Conservation (phyloP, 2,113 vertebrate genomes). For the Nematolebias whitei region DNA sequence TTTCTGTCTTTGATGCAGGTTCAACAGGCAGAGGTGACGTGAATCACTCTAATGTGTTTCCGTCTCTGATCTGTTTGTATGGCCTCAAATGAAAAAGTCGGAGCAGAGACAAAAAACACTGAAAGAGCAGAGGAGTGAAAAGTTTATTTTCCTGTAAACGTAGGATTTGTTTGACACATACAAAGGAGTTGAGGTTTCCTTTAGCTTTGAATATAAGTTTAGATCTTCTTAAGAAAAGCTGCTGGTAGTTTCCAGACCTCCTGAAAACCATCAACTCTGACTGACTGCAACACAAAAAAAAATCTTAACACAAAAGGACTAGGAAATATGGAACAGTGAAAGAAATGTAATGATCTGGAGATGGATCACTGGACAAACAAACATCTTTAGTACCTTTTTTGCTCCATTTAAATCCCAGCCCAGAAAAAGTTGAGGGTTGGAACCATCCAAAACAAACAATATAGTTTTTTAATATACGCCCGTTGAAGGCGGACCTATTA, state of each 20-base stretch:
- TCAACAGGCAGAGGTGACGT: slow-evolving; percentile 49
- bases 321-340: slow-evolving; percentile 24
- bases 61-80: slow-evolving; percentile 64
- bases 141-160: slow-evolving; percentile 57
- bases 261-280: too few relatives aligned
- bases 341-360: not conserved
- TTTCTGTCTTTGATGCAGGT: slow-evolving; percentile 50
- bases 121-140: slow-evolving; percentile 11
- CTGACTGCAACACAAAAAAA: too few relatives aligned
- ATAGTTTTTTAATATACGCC: too few relatives aligned
- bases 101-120: slow-evolving; percentile 10
- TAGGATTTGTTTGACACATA: slow-evolving; percentile 57
- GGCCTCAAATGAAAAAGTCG: slow-evolving; percentile 48
- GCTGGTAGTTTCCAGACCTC: slow-evolving; percentile 8
- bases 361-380: too few relatives aligned
- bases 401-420: too few relatives aligned
- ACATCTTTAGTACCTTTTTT: too few relatives aligned
- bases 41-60: slow-evolving; percentile 62
- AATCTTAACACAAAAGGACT: slow-evolving; percentile 9
- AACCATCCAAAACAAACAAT: too few relatives aligned
- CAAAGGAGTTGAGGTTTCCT: slow-evolving; percentile 40
- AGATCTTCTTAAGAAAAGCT: slow-evolving; percentile 25
- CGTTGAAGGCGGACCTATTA: too few relatives aligned
- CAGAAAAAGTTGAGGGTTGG: too few relatives aligned
- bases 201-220: slow-evolving; percentile 34